Evolutionary conservation across 2,113 vertebrate genomes (phyloP).

Genomic region (Rallus limicola): DNA sequence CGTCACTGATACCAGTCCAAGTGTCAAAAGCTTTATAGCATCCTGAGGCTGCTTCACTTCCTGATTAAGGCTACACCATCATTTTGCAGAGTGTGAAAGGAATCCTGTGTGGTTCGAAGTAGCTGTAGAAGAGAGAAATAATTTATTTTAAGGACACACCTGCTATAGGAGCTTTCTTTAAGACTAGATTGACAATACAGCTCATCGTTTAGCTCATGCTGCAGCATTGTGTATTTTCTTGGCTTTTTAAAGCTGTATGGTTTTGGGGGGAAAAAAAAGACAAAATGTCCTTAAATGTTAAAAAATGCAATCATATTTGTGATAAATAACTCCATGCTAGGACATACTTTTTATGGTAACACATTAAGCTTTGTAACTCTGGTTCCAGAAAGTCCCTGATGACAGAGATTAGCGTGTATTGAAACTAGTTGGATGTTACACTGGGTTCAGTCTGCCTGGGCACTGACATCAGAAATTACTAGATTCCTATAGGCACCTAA

Average conservation of each 20-base stretch:
- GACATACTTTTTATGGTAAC: background rate
- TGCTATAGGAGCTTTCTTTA: background rate
- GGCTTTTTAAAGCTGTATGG: background rate
- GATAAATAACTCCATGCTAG: background rate
- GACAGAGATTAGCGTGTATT: background rate
- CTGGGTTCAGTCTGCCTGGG: background rate
- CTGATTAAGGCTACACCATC: background rate
- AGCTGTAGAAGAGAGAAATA: background rate
- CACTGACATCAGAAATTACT: conserved; percentile 36
- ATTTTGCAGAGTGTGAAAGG: background rate
- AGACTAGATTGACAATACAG: background rate
- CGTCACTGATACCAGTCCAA: background rate
- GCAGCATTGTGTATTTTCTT: background rate
- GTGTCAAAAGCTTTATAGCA: background rate
- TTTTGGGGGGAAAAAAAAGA: too few species aligned
- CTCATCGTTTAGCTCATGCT: background rate
- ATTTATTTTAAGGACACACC: background rate
- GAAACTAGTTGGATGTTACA: background rate
- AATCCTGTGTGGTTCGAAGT: background rate
- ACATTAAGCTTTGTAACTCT: background rate
- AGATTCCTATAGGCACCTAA: conserved; percentile 35
- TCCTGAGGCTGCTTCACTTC: background rate
- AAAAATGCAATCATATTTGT: background rate
- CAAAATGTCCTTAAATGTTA: background rate
- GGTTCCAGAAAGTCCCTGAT: background rate